phyloP scores from a whole-genome alignment of 2,888 invertebrate genomes.

The Dione vanillae region DNA sequence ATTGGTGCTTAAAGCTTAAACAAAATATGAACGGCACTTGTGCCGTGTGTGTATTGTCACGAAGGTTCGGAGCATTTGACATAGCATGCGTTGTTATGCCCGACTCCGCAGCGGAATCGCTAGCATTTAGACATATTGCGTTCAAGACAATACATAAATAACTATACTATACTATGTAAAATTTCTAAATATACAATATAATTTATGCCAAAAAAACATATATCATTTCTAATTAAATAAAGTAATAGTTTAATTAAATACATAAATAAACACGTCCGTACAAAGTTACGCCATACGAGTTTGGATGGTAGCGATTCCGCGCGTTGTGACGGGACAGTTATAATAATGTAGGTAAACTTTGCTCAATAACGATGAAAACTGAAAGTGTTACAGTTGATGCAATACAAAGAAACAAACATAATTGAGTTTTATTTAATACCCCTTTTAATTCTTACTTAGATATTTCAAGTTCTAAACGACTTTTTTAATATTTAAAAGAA shows the following conservation, averaged over 20 bases:
- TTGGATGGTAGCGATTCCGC: slow-evolving; percentile 59
- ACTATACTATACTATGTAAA: slow-evolving; percentile 1
- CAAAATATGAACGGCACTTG: slow-evolving; percentile 72
- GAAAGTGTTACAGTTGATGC: slow-evolving; percentile 84
- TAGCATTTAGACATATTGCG: slow-evolving; percentile 41
- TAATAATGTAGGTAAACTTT: slow-evolving; percentile 84
- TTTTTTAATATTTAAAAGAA: no score
- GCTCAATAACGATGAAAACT: slow-evolving; percentile 83
- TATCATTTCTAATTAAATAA: slow-evolving; percentile 5
- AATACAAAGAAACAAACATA: slow-evolving; percentile 83
- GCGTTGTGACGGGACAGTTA: slow-evolving; percentile 69
- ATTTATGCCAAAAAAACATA: slow-evolving; percentile 33
- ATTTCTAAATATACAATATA: slow-evolving; percentile 9
- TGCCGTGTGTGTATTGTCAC: slow-evolving; percentile 80
- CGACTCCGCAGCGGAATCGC: slow-evolving; percentile 62
- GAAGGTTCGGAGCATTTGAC: slow-evolving; percentile 79
- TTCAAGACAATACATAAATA: slow-evolving; percentile 40
- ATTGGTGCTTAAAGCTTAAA: slow-evolving; percentile 84
- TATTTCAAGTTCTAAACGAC: no score
- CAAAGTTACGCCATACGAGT: slow-evolving; percentile 52
- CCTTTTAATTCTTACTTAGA: background rate
- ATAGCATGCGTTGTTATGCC: slow-evolving; percentile 84
- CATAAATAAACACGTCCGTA: slow-evolving; percentile 45
- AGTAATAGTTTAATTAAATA: background rate
- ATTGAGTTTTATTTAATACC: slow-evolving; percentile 72